Evolutionary conservation across 2,797 vertebrate species (phyloP), one percentile per base, ranked within the genome.

Genomic region (Sebastes glaucus): DNA sequence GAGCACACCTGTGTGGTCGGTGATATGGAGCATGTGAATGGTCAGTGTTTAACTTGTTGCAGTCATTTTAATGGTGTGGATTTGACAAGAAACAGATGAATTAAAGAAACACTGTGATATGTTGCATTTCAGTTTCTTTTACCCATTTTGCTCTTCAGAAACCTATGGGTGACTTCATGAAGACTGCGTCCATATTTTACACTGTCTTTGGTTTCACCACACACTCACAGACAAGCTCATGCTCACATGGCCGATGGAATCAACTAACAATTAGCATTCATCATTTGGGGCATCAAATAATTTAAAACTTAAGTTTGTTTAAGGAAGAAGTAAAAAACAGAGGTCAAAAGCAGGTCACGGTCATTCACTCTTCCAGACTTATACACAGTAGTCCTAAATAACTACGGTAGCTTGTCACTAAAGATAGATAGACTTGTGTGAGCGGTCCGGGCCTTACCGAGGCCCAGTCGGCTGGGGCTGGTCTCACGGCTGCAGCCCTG

Each of bases 401-500:
- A n/a, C 7, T 32, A 46, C 18, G 32, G 32, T 1, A 56, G 6
- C 25, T 13, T 38, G 46, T 25, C 10, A 6, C 32, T 52, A 25
- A 52, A 65, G 13, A 61, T 30, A 30, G 57, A 60, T 2, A 27
- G 63, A 65, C 25, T 16, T 7, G 53, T 27, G 1, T 8, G 49
- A 27, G 23, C 2, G 3, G 25, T 33, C 8, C 25, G 2, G 71
- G 33, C 2, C 97, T 97, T 97, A 99, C 98, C 98, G 86, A 98
- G 88, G 90, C 97, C 98, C 92, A 98, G 90, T 61, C 98, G 93
- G 95, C 93, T 99, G 82, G 98, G 98, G 91, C 98, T 99, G 23
- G 97, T 98, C 93, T 99, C 98, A 11, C 98, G 95, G 89, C 98
- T 99, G 94, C 98, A 99, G 57, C 98, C 98, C 89, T 99, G 98